Evolutionary conservation across 2,113 vertebrate genomes (phyloP).

Genomic region (Strix aluco): DNA sequence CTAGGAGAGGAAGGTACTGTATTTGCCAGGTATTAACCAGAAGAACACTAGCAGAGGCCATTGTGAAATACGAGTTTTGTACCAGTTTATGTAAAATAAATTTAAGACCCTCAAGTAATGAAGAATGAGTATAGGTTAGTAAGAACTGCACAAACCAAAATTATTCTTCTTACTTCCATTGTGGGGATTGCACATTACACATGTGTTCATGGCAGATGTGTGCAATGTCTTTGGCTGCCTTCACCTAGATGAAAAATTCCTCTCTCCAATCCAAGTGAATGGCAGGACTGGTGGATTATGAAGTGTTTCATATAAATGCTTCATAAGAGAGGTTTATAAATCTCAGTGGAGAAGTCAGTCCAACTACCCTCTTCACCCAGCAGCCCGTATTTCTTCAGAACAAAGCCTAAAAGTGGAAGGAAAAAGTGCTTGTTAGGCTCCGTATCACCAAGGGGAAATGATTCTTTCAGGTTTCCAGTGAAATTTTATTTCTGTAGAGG

Average conservation of each 20-base stretch:
- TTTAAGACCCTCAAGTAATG: background rate
- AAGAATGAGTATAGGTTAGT: background rate
- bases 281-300: background rate
- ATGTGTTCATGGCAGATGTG: background rate
- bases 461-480: background rate
- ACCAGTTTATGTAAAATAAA: background rate
- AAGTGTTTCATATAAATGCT: constrained; percentile 37
- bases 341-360: background rate
- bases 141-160: background rate
- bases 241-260: background rate
- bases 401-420: background rate
- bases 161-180: background rate
- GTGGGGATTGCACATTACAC: background rate
- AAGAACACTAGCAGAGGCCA: background rate
- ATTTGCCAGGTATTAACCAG: background rate
- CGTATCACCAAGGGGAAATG: fast-evolving
- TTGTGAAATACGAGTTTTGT: background rate
- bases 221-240: background rate
- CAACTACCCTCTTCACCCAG: background rate
- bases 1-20: background rate
- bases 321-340: background rate
- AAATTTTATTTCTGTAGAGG: background rate
- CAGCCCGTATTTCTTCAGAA: background rate
- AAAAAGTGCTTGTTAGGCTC: background rate
- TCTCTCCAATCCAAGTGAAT: background rate